A percentile compares a stretch with the other conserved stretches of the same genome.
phyloP scores from a whole-genome alignment of 2,113 vertebrate species.

The Varanus salvator region DNA sequence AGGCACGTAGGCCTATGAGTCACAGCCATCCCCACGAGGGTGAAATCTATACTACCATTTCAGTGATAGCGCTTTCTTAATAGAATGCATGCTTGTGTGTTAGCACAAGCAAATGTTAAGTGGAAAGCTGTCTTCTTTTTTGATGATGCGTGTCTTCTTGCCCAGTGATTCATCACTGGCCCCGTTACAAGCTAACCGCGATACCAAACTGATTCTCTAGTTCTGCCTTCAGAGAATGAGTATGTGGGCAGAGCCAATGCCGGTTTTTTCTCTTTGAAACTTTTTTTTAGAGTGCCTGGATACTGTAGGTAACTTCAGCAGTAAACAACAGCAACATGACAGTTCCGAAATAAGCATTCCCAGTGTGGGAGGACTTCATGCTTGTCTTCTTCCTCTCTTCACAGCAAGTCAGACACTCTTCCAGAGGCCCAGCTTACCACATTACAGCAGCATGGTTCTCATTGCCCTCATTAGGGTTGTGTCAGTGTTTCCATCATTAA shows the following conservation, averaged over 20 bases:
- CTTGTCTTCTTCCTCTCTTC: neutral
- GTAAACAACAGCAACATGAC: neutral
- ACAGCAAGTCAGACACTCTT: fast-evolving
- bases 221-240: neutral
- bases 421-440: neutral
- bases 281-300: neutral
- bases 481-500: slow-evolving; percentile 9
- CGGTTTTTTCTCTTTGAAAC: neutral
- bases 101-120: too few relatives aligned
- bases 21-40: too few relatives aligned
- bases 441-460: neutral
- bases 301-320: slow-evolving; percentile 7
- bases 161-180: too few relatives aligned
- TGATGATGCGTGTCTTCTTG: too few relatives aligned
- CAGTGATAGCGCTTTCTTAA: too few relatives aligned
- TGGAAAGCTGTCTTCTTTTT: too few relatives aligned
- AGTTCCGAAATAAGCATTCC: slow-evolving; percentile 10
- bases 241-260: neutral
- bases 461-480: neutral
- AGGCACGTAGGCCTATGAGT: too few relatives aligned
- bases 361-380: slow-evolving; percentile 1
- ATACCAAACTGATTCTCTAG: neutral
- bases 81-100: too few relatives aligned
- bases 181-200: too few relatives aligned
- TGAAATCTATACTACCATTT: too few relatives aligned